A percentile compares a stretch with the other conserved stretches of the same genome.
Evolutionary conservation across 37 sponge, comb jelly and placozoan species (phyloP).

Genomic region (Diacarnus erythraeanus): DNA sequence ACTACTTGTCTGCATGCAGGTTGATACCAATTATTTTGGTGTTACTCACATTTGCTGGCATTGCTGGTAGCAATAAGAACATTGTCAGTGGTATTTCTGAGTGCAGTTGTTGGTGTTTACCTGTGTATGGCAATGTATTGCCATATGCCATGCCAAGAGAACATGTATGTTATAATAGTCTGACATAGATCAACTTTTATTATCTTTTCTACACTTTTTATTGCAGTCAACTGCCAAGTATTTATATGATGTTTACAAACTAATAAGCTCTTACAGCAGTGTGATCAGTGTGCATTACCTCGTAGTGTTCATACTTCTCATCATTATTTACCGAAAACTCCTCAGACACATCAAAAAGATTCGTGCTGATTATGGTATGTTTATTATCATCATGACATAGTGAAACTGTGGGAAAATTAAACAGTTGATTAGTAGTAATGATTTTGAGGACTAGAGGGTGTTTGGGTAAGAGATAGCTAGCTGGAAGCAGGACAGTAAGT

Average conservation of each 20-base stretch:
- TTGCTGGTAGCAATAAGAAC: neutral
- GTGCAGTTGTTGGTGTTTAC: slow-evolving; percentile 51
- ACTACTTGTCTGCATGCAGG: slow-evolving; percentile 6
- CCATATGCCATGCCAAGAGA: slow-evolving; percentile 23
- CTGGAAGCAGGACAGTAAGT: too few relatives aligned
- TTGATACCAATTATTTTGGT: slow-evolving; percentile 26
- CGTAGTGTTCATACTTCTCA: slow-evolving; percentile 22
- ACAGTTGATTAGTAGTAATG: too few relatives aligned
- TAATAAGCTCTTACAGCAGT: slow-evolving; percentile 1
- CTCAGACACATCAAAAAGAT: slow-evolving; percentile 31
- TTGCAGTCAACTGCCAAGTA: slow-evolving; percentile 15
- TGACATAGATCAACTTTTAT: neutral
- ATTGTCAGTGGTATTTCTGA: neutral
- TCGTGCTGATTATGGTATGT: neutral
- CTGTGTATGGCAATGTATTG: slow-evolving; percentile 30
- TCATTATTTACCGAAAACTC: slow-evolving; percentile 16
- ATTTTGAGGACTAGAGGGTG: too few relatives aligned
- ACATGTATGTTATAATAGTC: neutral
- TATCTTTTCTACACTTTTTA: neutral
- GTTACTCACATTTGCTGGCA: slow-evolving; percentile 9
- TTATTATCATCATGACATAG: too few relatives aligned
- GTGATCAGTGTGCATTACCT: slow-evolving; percentile 22
- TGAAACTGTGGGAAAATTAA: neutral
- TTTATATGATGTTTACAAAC: slow-evolving; percentile 1
- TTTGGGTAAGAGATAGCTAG: too few relatives aligned